Base-by-base conservation (phyloP, 2,888 invertebrate genomes). In the Odiellus spinosus region DNA sequence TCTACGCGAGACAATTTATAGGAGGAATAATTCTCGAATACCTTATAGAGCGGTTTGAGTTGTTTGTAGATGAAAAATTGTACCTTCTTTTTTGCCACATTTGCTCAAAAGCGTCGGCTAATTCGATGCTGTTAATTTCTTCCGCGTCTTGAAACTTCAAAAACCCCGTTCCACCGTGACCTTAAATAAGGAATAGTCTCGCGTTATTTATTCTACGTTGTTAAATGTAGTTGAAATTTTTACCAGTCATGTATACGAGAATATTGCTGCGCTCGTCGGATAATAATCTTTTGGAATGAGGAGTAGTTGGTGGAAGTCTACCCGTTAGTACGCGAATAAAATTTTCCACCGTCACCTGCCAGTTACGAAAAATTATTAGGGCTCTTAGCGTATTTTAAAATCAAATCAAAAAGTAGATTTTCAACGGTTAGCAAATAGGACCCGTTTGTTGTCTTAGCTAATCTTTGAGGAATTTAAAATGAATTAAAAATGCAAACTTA, bases 71-170 rank as follows among this genome's bases (percentile, higher is more conserved):
- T 35, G 5, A n/a, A 2, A 26, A 12, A 18, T 3, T 8, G 8
- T 38, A 85, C 82, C 93, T 77, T 65, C 82, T 78, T 63, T 98
- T 96, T 63, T 96, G 91, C 88, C 93, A 95, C 98, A 99, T 99
- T 68, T 98, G 96, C 64, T 98, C 93, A 46, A 99, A 75, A 15
- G 96, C 96, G 76, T 99, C 96, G 15, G 95, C 96, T 59, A 99
- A 70, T 65, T 99, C 98, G 59, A 93, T 87, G 66, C 87, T 93
- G 2, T 96, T 96, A 18, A 99, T 86, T 69, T 99, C 98, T 63
- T 98, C 95, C 0, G 95, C 88, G 64, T 98, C 96, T 71, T 99
- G 98, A 64, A 99, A 99, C 67, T 99, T 99, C 0, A 99, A 71
- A 64, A 99, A 99, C 0, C 96, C 96, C 71, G 98, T 96, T 15